phyloP scores from a whole-genome alignment of 2,888 invertebrate genomes.

The Sarcophaga caerulescens region DNA sequence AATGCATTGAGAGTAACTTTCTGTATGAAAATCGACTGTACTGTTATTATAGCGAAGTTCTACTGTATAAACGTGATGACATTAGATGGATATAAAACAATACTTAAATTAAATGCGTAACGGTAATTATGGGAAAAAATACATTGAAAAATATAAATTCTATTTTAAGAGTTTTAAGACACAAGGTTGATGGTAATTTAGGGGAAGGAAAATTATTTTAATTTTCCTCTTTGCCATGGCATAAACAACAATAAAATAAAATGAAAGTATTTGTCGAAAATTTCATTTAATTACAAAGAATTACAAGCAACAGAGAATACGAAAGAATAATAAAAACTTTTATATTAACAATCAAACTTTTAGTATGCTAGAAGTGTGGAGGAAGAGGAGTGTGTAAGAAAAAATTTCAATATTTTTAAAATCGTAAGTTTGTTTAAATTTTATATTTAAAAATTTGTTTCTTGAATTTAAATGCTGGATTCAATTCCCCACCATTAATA shows the following conservation, averaged over 20 bases:
- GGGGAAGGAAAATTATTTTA: not conserved
- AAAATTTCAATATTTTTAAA: not conserved
- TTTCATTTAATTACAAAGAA: constrained; percentile 61
- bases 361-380: not conserved
- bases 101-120: constrained; percentile 54
- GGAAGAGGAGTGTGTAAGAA: constrained; percentile 24
- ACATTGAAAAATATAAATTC: constrained; percentile 40
- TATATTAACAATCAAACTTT: constrained; percentile 49
- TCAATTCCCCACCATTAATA: too few species aligned
- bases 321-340: constrained; percentile 8
- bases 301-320: not conserved
- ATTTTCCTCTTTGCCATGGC: constrained; percentile 29
- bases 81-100: constrained; percentile 39
- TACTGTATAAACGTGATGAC: constrained; percentile 10
- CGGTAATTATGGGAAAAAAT: constrained; percentile 49
- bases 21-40: too few species aligned
- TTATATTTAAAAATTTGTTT: too few species aligned
- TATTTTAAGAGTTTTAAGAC: constrained; percentile 28
- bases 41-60: not conserved
- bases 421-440: too few species aligned
- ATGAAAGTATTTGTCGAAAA: constrained; percentile 31
- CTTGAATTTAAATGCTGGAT: too few species aligned
- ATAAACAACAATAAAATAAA: constrained; percentile 19
- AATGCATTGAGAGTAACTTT: too few species aligned
- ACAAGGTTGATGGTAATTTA: constrained; percentile 1